Conservation (phyloP, 2,113 vertebrate species). For the Apaloderma vittatum region DNA sequence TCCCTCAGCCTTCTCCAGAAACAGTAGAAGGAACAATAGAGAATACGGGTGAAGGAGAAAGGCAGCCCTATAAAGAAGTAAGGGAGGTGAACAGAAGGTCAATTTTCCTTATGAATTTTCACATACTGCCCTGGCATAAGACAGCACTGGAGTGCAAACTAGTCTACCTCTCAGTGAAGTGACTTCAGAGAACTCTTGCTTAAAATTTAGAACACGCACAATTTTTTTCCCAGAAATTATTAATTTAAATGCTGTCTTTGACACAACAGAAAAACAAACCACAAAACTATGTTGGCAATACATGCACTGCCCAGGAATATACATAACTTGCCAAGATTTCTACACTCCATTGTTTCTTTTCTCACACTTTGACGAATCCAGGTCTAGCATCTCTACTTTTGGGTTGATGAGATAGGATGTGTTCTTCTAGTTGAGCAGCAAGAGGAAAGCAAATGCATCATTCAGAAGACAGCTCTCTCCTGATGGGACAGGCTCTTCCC, state of each 20-base stretch:
- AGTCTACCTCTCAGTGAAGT: background rate
- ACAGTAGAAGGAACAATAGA: constrained; percentile 1
- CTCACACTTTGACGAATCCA: background rate
- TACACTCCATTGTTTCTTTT: background rate
- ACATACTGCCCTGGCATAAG: background rate
- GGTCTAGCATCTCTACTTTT: background rate
- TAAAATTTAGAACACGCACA: background rate
- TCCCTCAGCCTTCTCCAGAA: constrained; percentile 12
- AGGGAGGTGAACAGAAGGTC: background rate
- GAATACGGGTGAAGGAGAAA: background rate
- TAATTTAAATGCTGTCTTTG: background rate
- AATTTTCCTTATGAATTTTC: background rate
- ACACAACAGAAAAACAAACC: background rate
- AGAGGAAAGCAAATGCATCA: background rate
- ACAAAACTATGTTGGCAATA: background rate
- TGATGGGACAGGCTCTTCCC: background rate
- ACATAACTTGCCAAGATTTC: background rate
- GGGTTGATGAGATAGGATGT: background rate
- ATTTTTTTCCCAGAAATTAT: background rate
- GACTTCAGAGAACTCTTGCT: background rate
- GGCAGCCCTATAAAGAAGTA: background rate
- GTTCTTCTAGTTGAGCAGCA: background rate
- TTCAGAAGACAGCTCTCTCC: background rate
- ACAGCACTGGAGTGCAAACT: background rate
- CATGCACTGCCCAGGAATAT: background rate